Evolutionary conservation across 1,140 invertebrate species (phyloP), one percentile per base, ranked within the genome.

Genomic region (Hycleus phaleratus): DNA sequence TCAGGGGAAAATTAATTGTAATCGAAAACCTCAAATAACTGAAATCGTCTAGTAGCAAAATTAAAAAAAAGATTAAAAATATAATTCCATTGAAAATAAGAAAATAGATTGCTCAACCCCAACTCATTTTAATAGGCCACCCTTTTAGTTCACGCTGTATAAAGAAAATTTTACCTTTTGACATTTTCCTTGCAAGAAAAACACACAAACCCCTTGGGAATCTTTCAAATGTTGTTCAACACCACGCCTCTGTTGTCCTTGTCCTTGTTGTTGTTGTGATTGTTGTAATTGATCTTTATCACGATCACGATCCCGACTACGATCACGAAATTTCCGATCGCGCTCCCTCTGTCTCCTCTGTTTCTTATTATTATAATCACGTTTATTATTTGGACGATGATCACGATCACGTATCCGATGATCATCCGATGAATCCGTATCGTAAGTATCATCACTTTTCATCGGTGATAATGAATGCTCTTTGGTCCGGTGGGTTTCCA

Each of bases 121-220:
- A 1, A 18, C 18, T 18, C 18, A 18, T 18, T 18, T 18, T 18
- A 18, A 18, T 18, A 18, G 18, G 18, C 18, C 18, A 2, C 18
- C 18, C 18, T 1, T 18, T 18, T 18, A 18, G 18, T 18, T 18
- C 18, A 32, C 7, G 1, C 7, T 7, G 7, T 5, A 42, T 46
- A 53, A 54, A 32, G n/a, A 44, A 46, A 49, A 42, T 55, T 49
- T 60, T 63, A 72, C 85, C 76, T 87, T 85, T 67, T 88, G 84
- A 75, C 91, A 93, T 76, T 93, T 92, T 53, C 91, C 91, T 76
- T 93, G 90, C 80, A 91, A 84, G 67, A 82, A 93, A 76, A 89
- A 89, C 52, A 86, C 81, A 70, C 91, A 93, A 52, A 89, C 82
- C 4, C 82, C 78, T 50, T 87, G 82, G 3, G 79, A 74, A 68